phyloP scores from a whole-genome alignment of 2,888 invertebrate genomes.

The Neoitamus cyanurus region DNA sequence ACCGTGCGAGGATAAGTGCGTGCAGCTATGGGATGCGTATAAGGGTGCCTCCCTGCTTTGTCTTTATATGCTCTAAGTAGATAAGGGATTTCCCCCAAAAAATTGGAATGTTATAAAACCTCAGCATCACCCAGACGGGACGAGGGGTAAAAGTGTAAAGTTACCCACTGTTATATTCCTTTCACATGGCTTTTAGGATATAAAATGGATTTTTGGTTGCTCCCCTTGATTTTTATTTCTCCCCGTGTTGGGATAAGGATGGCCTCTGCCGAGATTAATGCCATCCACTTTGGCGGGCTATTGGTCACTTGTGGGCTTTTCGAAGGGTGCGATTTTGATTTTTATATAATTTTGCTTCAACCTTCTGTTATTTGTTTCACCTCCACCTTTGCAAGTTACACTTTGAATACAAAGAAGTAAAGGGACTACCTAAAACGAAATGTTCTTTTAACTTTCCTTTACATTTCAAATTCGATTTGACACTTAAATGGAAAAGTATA shows the following conservation, averaged over 20 bases:
- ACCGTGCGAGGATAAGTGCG: conserved; percentile 39
- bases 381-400: background rate
- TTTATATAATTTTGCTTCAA: conserved; percentile 4
- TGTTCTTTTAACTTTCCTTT: background rate
- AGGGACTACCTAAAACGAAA: background rate
- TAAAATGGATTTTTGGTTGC: conserved; percentile 34
- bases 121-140: background rate
- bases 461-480: background rate
- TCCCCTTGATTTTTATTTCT: conserved; percentile 12
- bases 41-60: background rate
- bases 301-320: conserved; percentile 7
- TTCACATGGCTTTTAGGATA: conserved; percentile 42
- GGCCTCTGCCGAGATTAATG: conserved; percentile 28
- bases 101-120: background rate
- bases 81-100: conserved; percentile 6
- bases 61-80: conserved; percentile 29
- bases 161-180: conserved; percentile 40
- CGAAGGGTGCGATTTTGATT: background rate
- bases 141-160: conserved; percentile 2
- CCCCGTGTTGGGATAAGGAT: background rate
- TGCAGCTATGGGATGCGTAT: background rate
- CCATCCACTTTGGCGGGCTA: conserved; percentile 26
- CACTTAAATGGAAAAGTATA: background rate
- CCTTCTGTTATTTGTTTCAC: background rate
- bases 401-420: background rate